These are phyloP conservation scores for Cebus imitator DNA, from an alignment of 2,113 vertebrate genomes.

Conservation along the genomic window DNA sequence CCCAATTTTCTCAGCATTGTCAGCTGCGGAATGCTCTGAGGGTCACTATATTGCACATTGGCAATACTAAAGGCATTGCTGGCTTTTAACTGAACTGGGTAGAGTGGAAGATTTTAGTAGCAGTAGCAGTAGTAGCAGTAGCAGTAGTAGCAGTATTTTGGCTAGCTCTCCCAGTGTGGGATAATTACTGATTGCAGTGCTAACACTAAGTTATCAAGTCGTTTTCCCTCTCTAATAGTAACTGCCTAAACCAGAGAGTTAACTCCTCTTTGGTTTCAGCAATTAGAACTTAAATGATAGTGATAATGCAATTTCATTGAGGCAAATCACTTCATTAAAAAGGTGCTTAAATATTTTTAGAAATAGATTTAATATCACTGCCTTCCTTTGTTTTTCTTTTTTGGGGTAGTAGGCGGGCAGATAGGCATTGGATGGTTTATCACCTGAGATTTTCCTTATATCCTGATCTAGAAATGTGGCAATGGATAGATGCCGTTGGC, in stretches of 20 bases:
- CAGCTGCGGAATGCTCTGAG: not conserved
- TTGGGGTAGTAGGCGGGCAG: not conserved
- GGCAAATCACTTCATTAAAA: not conserved
- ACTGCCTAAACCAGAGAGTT: not conserved
- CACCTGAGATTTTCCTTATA: not conserved
- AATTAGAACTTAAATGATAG: not conserved
- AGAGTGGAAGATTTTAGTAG: not conserved
- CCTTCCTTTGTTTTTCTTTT: not conserved
- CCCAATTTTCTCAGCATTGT: not conserved
- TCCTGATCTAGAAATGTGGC: not conserved
- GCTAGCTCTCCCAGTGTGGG: not conserved
- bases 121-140: not conserved
- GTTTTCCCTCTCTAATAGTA: not conserved
- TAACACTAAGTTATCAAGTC: not conserved
- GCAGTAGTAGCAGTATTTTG: not conserved
- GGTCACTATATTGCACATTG: not conserved
- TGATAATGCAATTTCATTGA: not conserved
- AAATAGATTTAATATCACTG: not conserved
- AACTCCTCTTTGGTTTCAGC: not conserved
- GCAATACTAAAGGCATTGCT: not conserved
- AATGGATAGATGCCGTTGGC: not conserved
- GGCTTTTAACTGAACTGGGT: not conserved
- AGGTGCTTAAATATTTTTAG: not conserved
- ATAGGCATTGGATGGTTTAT: not conserved
- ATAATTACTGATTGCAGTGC: not conserved